Base-by-base conservation (phyloP, 1,140 invertebrate genomes). In the Magallana angulata region DNA sequence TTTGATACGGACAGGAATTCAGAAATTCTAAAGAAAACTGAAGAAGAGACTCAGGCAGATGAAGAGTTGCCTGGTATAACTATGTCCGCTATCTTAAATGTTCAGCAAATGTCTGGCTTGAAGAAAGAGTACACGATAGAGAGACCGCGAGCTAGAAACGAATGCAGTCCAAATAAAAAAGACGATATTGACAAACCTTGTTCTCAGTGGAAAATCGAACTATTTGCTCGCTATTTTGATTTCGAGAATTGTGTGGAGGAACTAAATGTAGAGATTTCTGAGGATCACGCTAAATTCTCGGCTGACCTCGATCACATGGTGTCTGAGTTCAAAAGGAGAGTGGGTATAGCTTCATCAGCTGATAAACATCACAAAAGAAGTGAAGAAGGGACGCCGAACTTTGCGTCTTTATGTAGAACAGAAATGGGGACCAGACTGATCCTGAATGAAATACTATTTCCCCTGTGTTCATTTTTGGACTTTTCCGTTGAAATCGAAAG, bases 101-200 rank as follows among this genome's bases (percentile, higher is more conserved):
- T 56, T 57, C 81, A 57, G n/a, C 57, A 57, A 14, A n/a, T 82
- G 14, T 8, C 14, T 7, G 11, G 9, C n/a, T n/a, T 82, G 14
- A 16, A 82, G 57, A 82, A 24, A 7, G 81, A 82, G 14, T n/a
- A 57, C 57, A 18, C 81, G 9, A 82, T 82, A 4, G 56, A 82
- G 16, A 82, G 81, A 24, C 14, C 48, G 9, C 48, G 81, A 11
- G 48, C 18, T 3, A 82, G 81, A 82, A 14, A n/a, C 36, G 81
- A 82, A 82, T 16, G 4, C 1, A n/a, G 36, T 24, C 81, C 81
- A 3, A 82, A 57, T 57, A 57, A 82, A 82, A 82, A 82, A 57
- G 57, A 82, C 56, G 81, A 58, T 18, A 82, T 82, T 56, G 81
- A 82, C 81, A 82, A 57, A n/a, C 81, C 81, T 0, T 82, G 81